Evolutionary conservation across 2,888 invertebrate genomes (phyloP), one percentile per base, ranked within the genome.

Genomic region (Tillus elongatus): DNA sequence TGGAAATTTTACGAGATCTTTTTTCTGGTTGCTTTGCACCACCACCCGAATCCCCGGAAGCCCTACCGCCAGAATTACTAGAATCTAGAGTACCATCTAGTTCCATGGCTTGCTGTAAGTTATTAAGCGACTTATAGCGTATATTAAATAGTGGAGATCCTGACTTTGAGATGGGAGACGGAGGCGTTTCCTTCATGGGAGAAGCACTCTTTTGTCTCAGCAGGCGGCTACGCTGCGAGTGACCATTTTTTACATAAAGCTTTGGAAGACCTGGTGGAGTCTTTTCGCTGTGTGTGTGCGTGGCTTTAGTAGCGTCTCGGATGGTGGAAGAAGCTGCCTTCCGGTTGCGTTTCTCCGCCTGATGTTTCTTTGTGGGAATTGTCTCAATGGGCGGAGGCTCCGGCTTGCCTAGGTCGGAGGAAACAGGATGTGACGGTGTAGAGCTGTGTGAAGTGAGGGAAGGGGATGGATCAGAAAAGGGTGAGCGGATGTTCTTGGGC

Each of bases 351-450:
- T 87, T 87, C 59, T 86, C 87, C 9, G 67, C 67, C 45, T 73
- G 75, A 12, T 79, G 71, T 62, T 85, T 86, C 63, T 86, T 86
- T 26, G 85, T 80, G 1, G 90, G 90, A 53, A 90, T 90, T 1
- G 90, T 90, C 68, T 90, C 89, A 54, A 90, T 88, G 8, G 90
- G 90, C 24, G 90, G 90, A 35, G 90, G 90, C 68, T 88, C 86
- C 35, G 90, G 90, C 66, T 84, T 82, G 33, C 73, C 73, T 67
- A 63, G 41, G 52, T 63, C 49, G 42, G 54, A 47, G 42, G 54
- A 47, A n/a, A 50, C 46, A 2, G 54, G 52, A 42, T 54, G 52
- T 15, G 57, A 46, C 15, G 60, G 49, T 53, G 68, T 54, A 57
- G 67, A 63, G 65, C 70, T 59, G 38, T 61, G 59, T 19, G 67